A percentile compares a stretch with the other conserved stretches of the same genome.
Conservation (phyloP, 2,797 vertebrate species). For the Sebastes minor region DNA sequence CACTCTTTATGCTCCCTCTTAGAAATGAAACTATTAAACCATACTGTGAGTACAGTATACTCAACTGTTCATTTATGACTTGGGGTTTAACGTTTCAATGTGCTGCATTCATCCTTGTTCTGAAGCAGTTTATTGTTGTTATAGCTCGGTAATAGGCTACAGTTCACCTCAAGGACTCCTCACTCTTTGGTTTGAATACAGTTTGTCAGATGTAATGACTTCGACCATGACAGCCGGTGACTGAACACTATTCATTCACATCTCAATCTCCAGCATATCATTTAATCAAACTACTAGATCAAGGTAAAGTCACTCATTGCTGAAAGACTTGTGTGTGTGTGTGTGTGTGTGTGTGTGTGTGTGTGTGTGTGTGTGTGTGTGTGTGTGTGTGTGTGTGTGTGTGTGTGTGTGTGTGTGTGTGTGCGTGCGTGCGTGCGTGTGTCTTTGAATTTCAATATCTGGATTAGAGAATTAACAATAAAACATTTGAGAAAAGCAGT, state of each 20-base stretch:
- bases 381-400: not conserved
- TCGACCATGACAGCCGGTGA: slow-evolving; percentile 41
- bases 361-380: not conserved
- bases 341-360: not conserved
- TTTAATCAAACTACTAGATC: slow-evolving; percentile 63
- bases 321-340: not conserved
- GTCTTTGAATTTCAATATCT: not conserved
- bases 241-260: slow-evolving; percentile 49
- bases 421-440: not conserved
- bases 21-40: slow-evolving; percentile 31
- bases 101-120: slow-evolving; percentile 35
- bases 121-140: slow-evolving; percentile 50
- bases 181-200: slow-evolving; percentile 40
- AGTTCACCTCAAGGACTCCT: slow-evolving; percentile 60
- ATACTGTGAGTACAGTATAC: not conserved
- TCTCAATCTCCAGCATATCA: slow-evolving; percentile 49
- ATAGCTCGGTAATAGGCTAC: slow-evolving; percentile 49
- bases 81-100: slow-evolving; percentile 27
- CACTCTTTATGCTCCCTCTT: not conserved
- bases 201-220: slow-evolving; percentile 52
- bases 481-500: not conserved
- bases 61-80: slow-evolving; percentile 18
- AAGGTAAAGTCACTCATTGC: slow-evolving; percentile 53
- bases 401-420: not conserved
- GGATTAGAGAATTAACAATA: not conserved